Conservation (phyloP, 2,113 vertebrate species). For the Vicugna pacos region DNA sequence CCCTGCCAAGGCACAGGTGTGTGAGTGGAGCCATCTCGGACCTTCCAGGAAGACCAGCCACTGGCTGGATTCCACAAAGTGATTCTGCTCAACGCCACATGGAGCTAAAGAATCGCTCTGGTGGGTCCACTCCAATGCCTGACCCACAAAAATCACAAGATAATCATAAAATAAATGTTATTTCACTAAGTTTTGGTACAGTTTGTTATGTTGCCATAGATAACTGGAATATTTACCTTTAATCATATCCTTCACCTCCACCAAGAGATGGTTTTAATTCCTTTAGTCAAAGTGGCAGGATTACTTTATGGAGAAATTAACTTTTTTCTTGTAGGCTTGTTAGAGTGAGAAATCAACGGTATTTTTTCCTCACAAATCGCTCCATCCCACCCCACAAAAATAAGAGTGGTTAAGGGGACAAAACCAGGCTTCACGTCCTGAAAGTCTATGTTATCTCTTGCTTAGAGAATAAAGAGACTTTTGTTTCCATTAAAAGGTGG, state of each 20-base stretch:
- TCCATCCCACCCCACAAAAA: neutral
- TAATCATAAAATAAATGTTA: neutral
- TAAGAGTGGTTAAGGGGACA: neutral
- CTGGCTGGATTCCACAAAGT: neutral
- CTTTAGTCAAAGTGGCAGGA: neutral
- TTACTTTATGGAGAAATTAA: neutral
- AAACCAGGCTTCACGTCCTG: neutral
- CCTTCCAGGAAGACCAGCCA: neutral
- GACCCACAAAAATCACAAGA: neutral
- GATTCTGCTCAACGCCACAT: neutral
- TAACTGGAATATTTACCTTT: neutral
- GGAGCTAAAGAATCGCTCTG: neutral
- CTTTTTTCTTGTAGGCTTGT: neutral
- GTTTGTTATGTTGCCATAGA: neutral
- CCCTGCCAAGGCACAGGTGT: neutral
- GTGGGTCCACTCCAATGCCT: neutral
- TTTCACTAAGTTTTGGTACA: neutral
- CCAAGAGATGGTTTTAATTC: neutral
- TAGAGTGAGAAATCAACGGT: neutral
- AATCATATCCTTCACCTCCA: neutral
- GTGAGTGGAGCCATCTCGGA: neutral
- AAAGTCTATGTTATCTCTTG: neutral
- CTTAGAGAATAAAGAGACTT: neutral
- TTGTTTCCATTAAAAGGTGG: neutral
- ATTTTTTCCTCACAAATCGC: constrained; percentile 33